Percentiles rank a stretch among this genome's conserved stretches.
Conservation (phyloP, 2,113 vertebrate species). For the Antennarius striatus region DNA sequence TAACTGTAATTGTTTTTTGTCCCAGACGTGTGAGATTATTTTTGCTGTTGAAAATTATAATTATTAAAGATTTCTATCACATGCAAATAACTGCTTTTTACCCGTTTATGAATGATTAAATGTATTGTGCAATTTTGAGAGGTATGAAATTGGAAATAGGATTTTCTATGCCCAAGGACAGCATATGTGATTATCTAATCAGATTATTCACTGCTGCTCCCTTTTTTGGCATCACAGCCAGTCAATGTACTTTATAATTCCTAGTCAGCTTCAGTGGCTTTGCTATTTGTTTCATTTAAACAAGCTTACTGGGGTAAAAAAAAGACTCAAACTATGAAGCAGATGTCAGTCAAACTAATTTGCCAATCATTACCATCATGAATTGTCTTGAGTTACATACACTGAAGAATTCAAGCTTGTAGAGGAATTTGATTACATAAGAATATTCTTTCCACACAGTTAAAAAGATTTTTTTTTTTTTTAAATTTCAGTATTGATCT, state of each 20-base stretch:
- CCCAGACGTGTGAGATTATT: not conserved
- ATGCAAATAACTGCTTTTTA: not conserved
- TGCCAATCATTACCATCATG: not conserved
- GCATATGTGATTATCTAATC: not conserved
- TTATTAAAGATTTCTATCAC: not conserved
- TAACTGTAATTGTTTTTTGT: not conserved
- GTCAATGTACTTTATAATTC: not conserved
- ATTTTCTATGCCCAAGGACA: not conserved
- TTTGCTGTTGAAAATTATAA: not conserved
- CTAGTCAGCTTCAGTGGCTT: conserved; percentile 12
- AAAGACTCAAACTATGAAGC: not conserved
- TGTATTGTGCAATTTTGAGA: not conserved
- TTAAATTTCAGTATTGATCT: no score
- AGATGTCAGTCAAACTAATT: not conserved
- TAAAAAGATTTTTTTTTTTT: no score
- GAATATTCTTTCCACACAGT: no score
- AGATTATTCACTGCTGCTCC: conserved; percentile 1
- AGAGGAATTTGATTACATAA: no score
- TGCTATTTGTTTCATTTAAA: conserved; percentile 11
- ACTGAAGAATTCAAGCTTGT: no score
- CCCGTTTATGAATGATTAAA: not conserved
- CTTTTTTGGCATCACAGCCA: conserved; percentile 11
- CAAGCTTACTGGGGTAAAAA: not conserved
- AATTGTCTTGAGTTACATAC: not conserved
- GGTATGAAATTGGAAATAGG: not conserved